These are phyloP conservation scores for Athene noctua DNA, from an alignment of 2,113 vertebrate species.

Conservation along the genomic window DNA sequence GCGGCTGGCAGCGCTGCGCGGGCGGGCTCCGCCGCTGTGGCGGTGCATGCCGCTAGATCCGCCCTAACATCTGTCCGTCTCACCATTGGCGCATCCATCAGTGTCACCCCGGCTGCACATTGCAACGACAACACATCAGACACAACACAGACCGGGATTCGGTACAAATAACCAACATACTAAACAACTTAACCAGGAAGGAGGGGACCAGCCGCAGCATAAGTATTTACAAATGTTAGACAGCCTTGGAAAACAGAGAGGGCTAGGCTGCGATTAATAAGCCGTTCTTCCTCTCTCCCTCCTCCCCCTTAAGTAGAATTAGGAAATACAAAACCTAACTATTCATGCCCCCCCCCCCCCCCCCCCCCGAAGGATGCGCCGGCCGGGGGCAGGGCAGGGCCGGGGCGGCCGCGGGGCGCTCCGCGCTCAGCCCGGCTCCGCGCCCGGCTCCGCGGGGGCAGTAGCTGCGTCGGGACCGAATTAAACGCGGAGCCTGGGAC, in stretches of 20 bases:
- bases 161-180: slow-evolving; percentile 55
- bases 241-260: not conserved
- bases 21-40: slow-evolving; percentile 69
- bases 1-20: not conserved
- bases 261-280: not conserved
- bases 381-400: not conserved
- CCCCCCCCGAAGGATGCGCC: not conserved
- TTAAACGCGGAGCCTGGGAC: not conserved
- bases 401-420: not conserved
- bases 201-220: slow-evolving; percentile 23
- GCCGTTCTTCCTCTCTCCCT: not conserved
- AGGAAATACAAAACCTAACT: not conserved
- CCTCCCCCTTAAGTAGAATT: not conserved
- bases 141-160: slow-evolving; percentile 58
- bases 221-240: slow-evolving; percentile 40
- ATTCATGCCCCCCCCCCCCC: not conserved
- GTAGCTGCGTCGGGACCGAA: not conserved
- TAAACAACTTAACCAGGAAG: slow-evolving; percentile 49
- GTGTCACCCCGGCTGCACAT: slow-evolving; percentile 83
- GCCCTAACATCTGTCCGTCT: slow-evolving; percentile 98
- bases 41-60: slow-evolving; percentile 85
- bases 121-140: slow-evolving; percentile 73
- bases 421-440: not conserved
- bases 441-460: not conserved
- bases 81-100: slow-evolving; percentile 94